A percentile compares a stretch with the other conserved stretches of the same genome.
phyloP scores from a whole-genome alignment of 2,888 invertebrate genomes.

The Drosophila mimica region DNA sequence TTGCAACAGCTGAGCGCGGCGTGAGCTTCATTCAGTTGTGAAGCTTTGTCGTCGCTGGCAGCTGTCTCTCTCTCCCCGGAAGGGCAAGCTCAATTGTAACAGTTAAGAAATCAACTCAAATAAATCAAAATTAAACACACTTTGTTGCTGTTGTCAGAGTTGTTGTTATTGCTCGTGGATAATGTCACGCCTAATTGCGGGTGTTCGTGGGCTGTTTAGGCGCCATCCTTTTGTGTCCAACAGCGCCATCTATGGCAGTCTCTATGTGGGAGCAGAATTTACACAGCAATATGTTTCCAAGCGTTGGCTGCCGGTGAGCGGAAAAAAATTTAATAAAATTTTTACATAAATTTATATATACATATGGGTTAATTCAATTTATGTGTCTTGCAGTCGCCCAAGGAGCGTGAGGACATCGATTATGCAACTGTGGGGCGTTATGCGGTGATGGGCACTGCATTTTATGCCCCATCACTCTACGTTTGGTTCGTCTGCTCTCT shows the following conservation, averaged over 20 bases:
- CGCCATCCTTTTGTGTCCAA: slow-evolving; percentile 87
- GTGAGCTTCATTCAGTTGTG: slow-evolving; percentile 46
- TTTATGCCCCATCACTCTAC: slow-evolving; percentile 88
- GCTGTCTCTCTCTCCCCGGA: slow-evolving; percentile 36
- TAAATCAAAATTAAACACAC: slow-evolving; percentile 47
- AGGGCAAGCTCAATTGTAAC: slow-evolving; percentile 41
- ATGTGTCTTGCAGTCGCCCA: slow-evolving; percentile 57
- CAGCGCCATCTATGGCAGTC: slow-evolving; percentile 89
- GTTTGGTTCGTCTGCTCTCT: slow-evolving; percentile 86
- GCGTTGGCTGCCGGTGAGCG: slow-evolving; percentile 87
- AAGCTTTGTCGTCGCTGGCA: slow-evolving; percentile 61
- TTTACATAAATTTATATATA: not conserved
- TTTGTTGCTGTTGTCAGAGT: slow-evolving; percentile 13
- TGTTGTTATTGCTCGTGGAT: slow-evolving; percentile 19
- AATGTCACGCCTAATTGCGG: slow-evolving; percentile 71
- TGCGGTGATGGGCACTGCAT: slow-evolving; percentile 87
- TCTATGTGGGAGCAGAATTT: slow-evolving; percentile 92
- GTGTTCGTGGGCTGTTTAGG: slow-evolving; percentile 82
- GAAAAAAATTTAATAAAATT: slow-evolving; percentile 1
- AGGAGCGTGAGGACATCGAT: slow-evolving; percentile 85
- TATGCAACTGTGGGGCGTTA: slow-evolving; percentile 86
- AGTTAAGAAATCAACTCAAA: slow-evolving; percentile 32
- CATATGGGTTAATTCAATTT: slow-evolving; percentile 41
- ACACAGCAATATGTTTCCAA: slow-evolving; percentile 91
- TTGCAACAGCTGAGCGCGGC: slow-evolving; percentile 64